Conservation (phyloP, 1,140 invertebrate genomes). For the Aphidius gifuensis region DNA sequence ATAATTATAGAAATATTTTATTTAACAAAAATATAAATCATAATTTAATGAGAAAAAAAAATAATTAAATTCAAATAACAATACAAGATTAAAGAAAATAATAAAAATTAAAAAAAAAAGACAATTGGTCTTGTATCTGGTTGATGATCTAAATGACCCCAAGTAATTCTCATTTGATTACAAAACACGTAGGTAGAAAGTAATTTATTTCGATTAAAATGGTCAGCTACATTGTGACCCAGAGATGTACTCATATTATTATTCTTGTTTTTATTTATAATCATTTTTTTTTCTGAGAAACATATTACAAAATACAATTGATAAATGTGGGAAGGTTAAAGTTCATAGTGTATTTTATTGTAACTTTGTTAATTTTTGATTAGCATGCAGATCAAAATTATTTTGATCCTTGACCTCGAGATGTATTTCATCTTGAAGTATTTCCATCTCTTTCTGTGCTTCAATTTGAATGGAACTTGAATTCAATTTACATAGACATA, state of each 20-base stretch:
- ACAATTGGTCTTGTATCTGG: too few species aligned
- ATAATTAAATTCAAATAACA: background rate
- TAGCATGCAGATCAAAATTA: slow-evolving; percentile 26
- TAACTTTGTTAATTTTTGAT: slow-evolving; percentile 3
- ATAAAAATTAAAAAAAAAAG: slow-evolving; percentile 7
- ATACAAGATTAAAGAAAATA: slow-evolving; percentile 20
- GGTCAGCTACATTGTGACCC: slow-evolving; percentile 5
- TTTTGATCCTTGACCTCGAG: slow-evolving; percentile 11
- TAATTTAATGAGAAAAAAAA: too few species aligned
- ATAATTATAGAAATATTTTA: too few species aligned
- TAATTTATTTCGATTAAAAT: slow-evolving; percentile 43
- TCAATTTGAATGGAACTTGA: slow-evolving; percentile 16
- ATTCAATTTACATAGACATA: too few species aligned
- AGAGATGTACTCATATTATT: too few species aligned
- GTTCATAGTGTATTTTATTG: too few species aligned
- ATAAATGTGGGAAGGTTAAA: too few species aligned
- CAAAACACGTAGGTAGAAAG: slow-evolving; percentile 31
- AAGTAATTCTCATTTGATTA: slow-evolving; percentile 26
- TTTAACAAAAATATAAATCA: too few species aligned
- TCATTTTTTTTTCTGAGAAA: background rate
- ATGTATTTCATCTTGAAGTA: background rate
- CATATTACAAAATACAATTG: too few species aligned
- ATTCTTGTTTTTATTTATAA: background rate
- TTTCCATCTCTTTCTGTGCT: background rate
- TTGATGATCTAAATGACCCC: background rate